phyloP scores from a whole-genome alignment of 2,888 invertebrate genomes.

The Drosophila acutilabella region DNA sequence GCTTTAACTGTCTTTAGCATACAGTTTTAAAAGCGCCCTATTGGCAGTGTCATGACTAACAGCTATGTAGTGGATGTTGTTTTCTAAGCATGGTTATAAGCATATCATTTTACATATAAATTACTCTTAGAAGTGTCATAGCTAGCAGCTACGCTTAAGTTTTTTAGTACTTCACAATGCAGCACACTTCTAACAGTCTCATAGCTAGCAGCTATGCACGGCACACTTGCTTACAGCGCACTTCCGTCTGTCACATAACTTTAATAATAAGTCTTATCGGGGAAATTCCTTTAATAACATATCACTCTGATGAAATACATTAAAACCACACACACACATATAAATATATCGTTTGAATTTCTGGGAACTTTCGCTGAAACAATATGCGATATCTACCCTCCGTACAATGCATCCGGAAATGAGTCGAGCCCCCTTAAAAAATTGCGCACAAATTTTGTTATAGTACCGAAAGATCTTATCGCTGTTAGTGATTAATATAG shows the following conservation, averaged over 20 bases:
- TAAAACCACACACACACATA: background rate
- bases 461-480: conserved; percentile 54
- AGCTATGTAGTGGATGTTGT: too few species aligned
- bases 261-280: conserved; percentile 2
- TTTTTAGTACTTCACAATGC: too few species aligned
- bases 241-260: conserved; percentile 4
- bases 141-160: too few species aligned
- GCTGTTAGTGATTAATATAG: conserved; percentile 8
- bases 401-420: conserved; percentile 56
- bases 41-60: too few species aligned
- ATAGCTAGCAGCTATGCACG: background rate
- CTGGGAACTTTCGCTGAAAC: conserved; percentile 15
- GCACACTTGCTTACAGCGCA: background rate
- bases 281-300: conserved; percentile 11
- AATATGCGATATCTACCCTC: conserved; percentile 23
- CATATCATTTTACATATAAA: too few species aligned
- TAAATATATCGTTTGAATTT: background rate
- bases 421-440: conserved; percentile 67
- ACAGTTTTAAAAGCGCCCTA: too few species aligned
- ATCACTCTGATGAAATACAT: conserved; percentile 5
- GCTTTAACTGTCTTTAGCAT: too few species aligned
- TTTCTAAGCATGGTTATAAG: too few species aligned
- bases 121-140: too few species aligned
- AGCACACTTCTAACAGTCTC: too few species aligned
- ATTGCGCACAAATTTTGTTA: conserved; percentile 27